These are phyloP conservation scores for Lathronympha strigana DNA, from an alignment of 2,888 invertebrate species.

Conservation along the genomic window DNA sequence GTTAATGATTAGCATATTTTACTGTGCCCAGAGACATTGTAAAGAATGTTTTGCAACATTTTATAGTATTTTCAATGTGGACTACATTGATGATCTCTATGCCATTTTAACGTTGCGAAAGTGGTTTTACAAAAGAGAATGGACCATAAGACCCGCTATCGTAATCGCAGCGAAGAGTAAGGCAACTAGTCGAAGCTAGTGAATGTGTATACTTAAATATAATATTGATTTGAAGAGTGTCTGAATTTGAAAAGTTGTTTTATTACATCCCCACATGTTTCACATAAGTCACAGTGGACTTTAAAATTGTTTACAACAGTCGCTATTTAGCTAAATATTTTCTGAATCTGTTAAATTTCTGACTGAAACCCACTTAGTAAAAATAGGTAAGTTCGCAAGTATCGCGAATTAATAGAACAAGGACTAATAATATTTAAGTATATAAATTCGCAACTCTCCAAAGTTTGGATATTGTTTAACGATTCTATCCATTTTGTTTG, in stretches of 20 bases:
- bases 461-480: no score
- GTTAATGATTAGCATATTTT: neutral
- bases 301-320: no score
- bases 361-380: no score
- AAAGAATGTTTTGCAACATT: neutral
- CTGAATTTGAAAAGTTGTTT: conserved; percentile 1
- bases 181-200: conserved; percentile 21
- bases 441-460: no score
- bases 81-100: neutral
- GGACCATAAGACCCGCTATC: neutral
- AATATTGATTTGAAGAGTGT: neutral
- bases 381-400: no score
- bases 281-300: neutral
- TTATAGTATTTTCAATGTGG: neutral
- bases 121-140: neutral
- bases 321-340: no score
- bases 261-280: neutral
- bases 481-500: no score
- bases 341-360: no score
- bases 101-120: neutral
- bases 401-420: no score
- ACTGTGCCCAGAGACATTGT: conserved; percentile 3
- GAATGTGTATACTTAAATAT: neutral
- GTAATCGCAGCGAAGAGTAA: neutral
- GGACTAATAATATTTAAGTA: no score